Base-by-base conservation (phyloP, 2,888 invertebrate species). In the Platerodrilus igneus region DNA sequence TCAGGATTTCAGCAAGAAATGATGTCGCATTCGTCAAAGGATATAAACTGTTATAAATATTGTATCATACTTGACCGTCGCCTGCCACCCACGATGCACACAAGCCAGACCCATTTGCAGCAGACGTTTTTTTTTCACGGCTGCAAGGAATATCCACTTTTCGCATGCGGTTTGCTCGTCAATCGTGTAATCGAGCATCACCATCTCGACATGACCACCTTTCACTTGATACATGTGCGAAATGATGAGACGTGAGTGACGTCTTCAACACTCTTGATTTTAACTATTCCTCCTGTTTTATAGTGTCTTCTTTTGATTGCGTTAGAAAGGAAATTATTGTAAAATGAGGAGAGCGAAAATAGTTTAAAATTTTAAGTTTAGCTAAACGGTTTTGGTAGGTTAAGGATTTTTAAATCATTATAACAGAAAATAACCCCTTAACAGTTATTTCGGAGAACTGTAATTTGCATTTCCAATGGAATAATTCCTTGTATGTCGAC, bases 151-250 rank as follows among this genome's bases (percentile, higher is more conserved):
- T 52, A 51, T 55, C 50, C 51, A 50, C 57, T 52, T 58, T 58
- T 61, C 59, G 61, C 59, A 60, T 59, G 60, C 55, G 53, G 53
- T 53, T 54, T 51, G 55, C 59, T 62, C 63, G 60, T 66, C 66
- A 63, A 64, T 64, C 59, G 46, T 51, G 50, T 57, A 64, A 64
- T 65, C 64, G 58, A 51, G 58, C 59, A 57, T 63, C 64, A 64
- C 63, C 61, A 65, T 64, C 64, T 64, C 51, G 63, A 63, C 64
- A 59, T 63, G 60, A 58, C 59, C 61, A 62, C 58, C 57, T 59
- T 52, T 57, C 55, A 54, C 52, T 56, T 57, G 57, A 56, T 58
- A 56, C 59, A 60, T 60, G 59, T 59, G 58, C 58, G 62, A 60
- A 61, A 61, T 58, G 57, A 51, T 51, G 52, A 49, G 55, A 56